A percentile compares a stretch with the other conserved stretches of the same genome.
Conservation (phyloP, 2,113 vertebrate genomes). For the Caranx melampygus region DNA sequence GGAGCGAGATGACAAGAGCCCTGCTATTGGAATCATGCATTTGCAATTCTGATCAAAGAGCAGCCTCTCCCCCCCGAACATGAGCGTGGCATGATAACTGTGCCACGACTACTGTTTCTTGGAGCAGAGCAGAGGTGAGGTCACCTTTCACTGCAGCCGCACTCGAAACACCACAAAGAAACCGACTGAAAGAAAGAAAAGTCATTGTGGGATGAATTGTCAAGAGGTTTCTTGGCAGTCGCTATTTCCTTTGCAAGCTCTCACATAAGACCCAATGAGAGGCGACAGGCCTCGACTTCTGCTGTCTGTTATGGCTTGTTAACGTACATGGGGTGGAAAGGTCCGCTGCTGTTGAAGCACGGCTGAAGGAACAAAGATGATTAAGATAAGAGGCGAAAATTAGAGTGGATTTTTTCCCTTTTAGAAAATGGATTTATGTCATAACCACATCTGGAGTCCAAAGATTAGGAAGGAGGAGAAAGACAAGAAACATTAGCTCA, state of each 20-base stretch:
- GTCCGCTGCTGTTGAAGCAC: slow-evolving; percentile 50
- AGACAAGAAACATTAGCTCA: background rate
- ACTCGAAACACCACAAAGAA: slow-evolving; percentile 54
- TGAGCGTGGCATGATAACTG: slow-evolving; percentile 52
- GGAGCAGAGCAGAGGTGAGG: slow-evolving; percentile 70
- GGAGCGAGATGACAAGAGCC: slow-evolving; percentile 59
- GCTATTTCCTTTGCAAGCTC: slow-evolving; percentile 67
- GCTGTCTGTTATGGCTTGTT: slow-evolving; percentile 79
- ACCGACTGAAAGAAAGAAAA: slow-evolving; percentile 50
- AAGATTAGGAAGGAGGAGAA: background rate
- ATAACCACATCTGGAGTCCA: background rate
- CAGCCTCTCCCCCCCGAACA: slow-evolving; percentile 31
- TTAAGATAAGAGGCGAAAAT: slow-evolving; percentile 39
- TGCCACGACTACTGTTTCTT: slow-evolving; percentile 56
- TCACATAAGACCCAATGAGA: slow-evolving; percentile 63
- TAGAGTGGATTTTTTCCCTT: slow-evolving; percentile 11
- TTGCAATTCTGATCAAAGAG: slow-evolving; percentile 73
- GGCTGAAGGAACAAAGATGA: slow-evolving; percentile 34
- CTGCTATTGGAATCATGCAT: slow-evolving; percentile 57
- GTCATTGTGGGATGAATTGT: slow-evolving; percentile 55
- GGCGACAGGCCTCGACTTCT: slow-evolving; percentile 76
- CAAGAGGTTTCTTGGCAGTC: slow-evolving; percentile 64
- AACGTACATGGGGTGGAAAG: slow-evolving; percentile 73
- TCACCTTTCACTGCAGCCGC: slow-evolving; percentile 65
- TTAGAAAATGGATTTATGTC: slow-evolving; percentile 29